phyloP scores from a whole-genome alignment of 2,797 vertebrate genomes.

The Novumbra hubbsi region DNA sequence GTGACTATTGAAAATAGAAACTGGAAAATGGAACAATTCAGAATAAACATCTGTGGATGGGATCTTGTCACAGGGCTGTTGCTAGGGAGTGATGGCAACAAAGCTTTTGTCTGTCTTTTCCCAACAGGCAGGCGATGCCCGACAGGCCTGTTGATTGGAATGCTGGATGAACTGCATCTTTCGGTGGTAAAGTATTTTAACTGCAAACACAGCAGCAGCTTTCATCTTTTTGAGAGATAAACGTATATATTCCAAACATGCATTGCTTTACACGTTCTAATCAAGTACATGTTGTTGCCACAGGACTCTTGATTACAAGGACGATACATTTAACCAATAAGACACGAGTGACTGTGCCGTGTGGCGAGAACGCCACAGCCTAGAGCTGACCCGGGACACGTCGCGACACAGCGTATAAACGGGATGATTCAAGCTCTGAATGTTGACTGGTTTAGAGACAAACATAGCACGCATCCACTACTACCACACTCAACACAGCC shows the following conservation, averaged over 20 bases:
- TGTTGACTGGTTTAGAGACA: too few species aligned
- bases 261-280: not conserved
- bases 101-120: not conserved
- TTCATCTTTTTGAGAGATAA: not conserved
- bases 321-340: not conserved
- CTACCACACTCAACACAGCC: too few species aligned
- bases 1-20: not conserved
- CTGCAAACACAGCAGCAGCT: not conserved
- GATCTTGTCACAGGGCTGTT: not conserved
- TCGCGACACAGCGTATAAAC: too few species aligned
- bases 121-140: not conserved
- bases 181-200: not conserved
- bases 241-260: not conserved
- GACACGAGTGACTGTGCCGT: not conserved
- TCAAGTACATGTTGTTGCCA: not conserved
- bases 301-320: not conserved
- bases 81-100: not conserved
- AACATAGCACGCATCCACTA: too few species aligned
- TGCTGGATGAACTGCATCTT: not conserved
- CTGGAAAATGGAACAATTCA: not conserved
- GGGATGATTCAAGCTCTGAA: too few species aligned
- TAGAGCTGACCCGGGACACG: not conserved
- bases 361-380: not conserved
- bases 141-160: not conserved
- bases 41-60: not conserved